A percentile compares a stretch with the other conserved stretches of the same genome.
phyloP scores from a whole-genome alignment of 2,797 vertebrate genomes.

The Columba guinea region DNA sequence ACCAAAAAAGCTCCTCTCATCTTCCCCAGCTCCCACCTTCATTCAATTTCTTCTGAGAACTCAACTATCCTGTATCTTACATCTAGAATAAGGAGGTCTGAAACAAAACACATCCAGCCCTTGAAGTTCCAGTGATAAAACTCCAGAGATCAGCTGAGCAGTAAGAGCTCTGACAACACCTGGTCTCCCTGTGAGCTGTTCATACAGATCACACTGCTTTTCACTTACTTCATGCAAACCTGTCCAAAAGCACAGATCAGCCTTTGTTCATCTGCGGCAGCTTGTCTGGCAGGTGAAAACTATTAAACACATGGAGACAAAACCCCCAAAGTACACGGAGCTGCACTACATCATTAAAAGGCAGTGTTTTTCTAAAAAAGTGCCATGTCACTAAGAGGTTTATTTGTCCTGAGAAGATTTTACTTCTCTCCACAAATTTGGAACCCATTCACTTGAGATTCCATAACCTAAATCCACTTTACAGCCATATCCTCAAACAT shows the following conservation, averaged over 20 bases:
- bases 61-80: neutral
- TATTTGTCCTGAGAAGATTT: neutral
- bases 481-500: neutral
- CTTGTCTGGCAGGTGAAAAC: neutral
- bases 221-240: neutral
- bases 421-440: neutral
- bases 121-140: neutral
- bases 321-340: neutral
- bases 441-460: neutral
- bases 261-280: conserved; percentile 1
- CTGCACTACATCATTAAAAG: neutral
- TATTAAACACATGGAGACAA: conserved; percentile 3
- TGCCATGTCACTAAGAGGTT: neutral
- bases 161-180: neutral
- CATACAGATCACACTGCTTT: neutral
- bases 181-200: neutral
- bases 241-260: neutral
- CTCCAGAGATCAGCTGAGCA: neutral
- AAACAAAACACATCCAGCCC: neutral
- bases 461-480: neutral
- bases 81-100: neutral
- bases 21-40: neutral
- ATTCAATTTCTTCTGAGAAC: neutral
- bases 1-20: neutral
- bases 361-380: neutral